These are phyloP conservation scores for Phalera bucephala DNA, from an alignment of 2,888 invertebrate species.

Conservation along the genomic window DNA sequence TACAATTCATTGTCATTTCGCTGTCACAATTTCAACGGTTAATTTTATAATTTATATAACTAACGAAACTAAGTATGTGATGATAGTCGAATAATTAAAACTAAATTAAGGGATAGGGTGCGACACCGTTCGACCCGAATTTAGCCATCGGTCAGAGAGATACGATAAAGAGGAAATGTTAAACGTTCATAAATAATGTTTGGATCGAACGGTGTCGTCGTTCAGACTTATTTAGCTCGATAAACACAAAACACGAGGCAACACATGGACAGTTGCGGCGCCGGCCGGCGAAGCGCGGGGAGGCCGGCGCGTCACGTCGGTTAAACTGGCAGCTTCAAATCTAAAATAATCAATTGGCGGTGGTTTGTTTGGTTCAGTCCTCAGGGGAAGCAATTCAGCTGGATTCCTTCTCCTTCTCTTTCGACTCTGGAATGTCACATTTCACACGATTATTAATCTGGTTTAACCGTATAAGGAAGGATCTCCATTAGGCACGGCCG, in stretches of 20 bases:
- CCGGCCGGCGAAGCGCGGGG: constrained; percentile 35
- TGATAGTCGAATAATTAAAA: constrained; percentile 56
- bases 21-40: constrained; percentile 52
- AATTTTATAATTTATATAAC: constrained; percentile 32
- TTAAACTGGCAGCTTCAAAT: constrained; percentile 57
- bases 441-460: constrained; percentile 4
- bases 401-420: constrained; percentile 87
- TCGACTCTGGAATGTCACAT: constrained; percentile 82
- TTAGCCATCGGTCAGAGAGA: constrained; percentile 16
- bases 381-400: constrained; percentile 83
- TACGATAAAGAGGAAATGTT: constrained; percentile 20
- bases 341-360: constrained; percentile 81
- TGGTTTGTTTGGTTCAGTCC: constrained; percentile 78
- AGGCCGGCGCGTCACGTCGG: constrained; percentile 14
- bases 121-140: constrained; percentile 50
- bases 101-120: constrained; percentile 50
- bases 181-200: constrained; percentile 29
- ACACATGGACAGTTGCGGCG: constrained; percentile 48
- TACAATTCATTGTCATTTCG: constrained; percentile 70
- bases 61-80: constrained; percentile 51
- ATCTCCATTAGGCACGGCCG: too few relatives aligned
- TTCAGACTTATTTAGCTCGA: constrained; percentile 53
- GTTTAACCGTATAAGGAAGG: too few relatives aligned
- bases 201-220: constrained; percentile 55
- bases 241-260: constrained; percentile 62